A percentile compares a stretch with the other conserved stretches of the same genome.
phyloP scores from a whole-genome alignment of 2,797 vertebrate genomes.

The Galaxias olidus region DNA sequence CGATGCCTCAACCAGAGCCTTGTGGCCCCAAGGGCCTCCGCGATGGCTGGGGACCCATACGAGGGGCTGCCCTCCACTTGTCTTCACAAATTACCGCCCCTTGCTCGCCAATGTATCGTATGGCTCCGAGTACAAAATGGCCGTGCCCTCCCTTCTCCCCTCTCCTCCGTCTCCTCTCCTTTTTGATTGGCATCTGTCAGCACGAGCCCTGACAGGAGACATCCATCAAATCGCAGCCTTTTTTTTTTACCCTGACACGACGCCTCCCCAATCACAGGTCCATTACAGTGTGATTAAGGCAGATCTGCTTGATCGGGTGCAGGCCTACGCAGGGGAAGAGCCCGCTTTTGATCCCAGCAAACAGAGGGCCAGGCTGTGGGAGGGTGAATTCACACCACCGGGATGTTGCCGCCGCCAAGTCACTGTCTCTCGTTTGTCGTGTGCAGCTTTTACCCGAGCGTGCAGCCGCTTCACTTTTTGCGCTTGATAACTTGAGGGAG shows the following conservation, averaged over 20 bases:
- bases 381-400: no score
- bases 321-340: slow-evolving; percentile 15
- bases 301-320: slow-evolving; percentile 14
- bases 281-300: slow-evolving; percentile 21
- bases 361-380: no score
- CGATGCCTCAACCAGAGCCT: slow-evolving; percentile 11
- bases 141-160: neutral
- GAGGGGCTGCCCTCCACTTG: neutral
- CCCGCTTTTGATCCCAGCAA: no score
- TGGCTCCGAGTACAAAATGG: no score
- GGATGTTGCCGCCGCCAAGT: no score
- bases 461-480: neutral
- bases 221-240: slow-evolving; percentile 19
- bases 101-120: neutral
- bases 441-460: no score
- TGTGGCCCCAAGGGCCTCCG: neutral
- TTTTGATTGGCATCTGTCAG: slow-evolving; percentile 37
- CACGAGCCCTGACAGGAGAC: slow-evolving; percentile 4
- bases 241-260: slow-evolving; percentile 13
- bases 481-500: neutral
- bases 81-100: slow-evolving; percentile 22
- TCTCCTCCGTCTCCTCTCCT: slow-evolving; percentile 15
- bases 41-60: slow-evolving; percentile 11
- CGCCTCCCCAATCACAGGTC: slow-evolving; percentile 29
- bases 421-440: no score